Percentiles rank a stretch among this genome's conserved stretches.
These are phyloP conservation scores for Montipora capricornis DNA, from an alignment of 64 coral and sea anemone species.

Conservation along the genomic window DNA sequence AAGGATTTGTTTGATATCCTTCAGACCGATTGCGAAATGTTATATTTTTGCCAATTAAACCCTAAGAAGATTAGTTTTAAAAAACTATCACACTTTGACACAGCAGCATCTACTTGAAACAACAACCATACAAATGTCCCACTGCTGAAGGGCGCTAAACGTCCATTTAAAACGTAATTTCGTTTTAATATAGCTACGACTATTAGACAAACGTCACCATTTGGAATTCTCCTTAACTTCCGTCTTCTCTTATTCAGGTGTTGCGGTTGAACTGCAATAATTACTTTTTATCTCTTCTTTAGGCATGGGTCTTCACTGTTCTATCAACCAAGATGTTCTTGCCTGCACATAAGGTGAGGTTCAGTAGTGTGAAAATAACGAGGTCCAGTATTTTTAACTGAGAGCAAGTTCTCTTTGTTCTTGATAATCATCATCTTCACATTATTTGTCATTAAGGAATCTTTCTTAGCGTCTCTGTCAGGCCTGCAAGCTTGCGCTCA, in stretches of 20 bases:
- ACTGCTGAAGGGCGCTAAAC: too few species aligned
- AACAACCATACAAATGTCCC: too few species aligned
- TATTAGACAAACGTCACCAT: neutral
- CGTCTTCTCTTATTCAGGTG: neutral
- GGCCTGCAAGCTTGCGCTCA: neutral
- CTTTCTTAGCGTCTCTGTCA: neutral
- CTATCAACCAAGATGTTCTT: neutral
- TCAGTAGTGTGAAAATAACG: neutral
- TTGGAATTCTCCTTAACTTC: neutral
- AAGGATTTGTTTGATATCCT: too few species aligned
- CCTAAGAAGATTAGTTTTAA: too few species aligned
- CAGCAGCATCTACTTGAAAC: too few species aligned
- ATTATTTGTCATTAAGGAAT: conserved; percentile 19
- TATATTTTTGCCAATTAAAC: too few species aligned
- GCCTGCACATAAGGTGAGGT: neutral
- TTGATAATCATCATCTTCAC: neutral
- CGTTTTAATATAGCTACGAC: too few species aligned
- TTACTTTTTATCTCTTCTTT: neutral
- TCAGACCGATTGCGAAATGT: too few species aligned
- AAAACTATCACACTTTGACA: too few species aligned
- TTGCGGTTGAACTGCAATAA: neutral
- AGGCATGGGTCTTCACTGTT: neutral
- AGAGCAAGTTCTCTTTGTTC: neutral
- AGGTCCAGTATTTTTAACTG: neutral
- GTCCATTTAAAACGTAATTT: neutral